These are phyloP conservation scores for Passer montanus DNA, from an alignment of 2,113 vertebrate genomes.

Conservation along the genomic window DNA sequence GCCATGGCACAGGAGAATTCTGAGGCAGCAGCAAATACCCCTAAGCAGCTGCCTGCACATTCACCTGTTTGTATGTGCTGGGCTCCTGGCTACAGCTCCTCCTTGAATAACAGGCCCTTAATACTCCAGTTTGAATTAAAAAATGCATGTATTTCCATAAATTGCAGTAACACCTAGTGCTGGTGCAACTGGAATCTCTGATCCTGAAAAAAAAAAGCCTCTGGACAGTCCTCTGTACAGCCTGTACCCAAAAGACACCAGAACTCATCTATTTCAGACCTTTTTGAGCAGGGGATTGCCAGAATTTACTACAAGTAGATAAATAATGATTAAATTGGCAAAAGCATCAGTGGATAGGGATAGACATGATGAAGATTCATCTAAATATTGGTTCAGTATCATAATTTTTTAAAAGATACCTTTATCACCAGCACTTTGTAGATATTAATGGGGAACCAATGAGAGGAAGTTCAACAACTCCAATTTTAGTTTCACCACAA, in stretches of 20 bases:
- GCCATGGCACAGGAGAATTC: neutral
- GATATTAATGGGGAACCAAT: neutral
- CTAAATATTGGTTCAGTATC: neutral
- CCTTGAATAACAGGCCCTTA: neutral
- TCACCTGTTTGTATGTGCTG: neutral
- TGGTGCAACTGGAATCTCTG: neutral
- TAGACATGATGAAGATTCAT: neutral
- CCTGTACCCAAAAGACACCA: neutral
- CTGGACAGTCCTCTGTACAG: neutral
- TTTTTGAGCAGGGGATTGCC: neutral
- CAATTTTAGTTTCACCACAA: neutral
- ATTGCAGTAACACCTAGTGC: neutral
- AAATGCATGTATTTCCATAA: neutral
- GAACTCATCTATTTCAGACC: neutral
- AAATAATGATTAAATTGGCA: neutral
- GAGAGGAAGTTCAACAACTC: neutral
- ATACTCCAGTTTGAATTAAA: neutral
- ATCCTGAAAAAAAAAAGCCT: neutral
- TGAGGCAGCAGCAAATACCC: neutral
- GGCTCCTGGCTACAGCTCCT: neutral
- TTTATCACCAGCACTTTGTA: neutral
- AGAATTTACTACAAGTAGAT: neutral
- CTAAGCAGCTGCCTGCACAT: neutral
- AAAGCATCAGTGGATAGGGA: neutral
- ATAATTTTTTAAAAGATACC: fast-evolving